Percentiles rank a stretch among this genome's conserved stretches.
These are phyloP conservation scores for Urocitellus parryii DNA, from an alignment of 2,113 vertebrate species.

Conservation along the genomic window DNA sequence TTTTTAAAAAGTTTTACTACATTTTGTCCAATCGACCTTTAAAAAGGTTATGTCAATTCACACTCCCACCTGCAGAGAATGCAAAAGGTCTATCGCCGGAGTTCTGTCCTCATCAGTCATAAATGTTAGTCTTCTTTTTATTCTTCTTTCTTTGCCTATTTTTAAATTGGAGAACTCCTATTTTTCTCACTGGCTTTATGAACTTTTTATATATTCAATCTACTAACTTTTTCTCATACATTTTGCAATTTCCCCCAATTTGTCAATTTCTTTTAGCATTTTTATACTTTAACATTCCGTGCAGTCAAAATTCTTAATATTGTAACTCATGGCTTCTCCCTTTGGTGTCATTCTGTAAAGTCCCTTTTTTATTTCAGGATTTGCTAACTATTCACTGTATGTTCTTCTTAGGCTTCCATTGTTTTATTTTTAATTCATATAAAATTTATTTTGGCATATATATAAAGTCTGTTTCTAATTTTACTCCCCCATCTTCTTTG, in stretches of 20 bases:
- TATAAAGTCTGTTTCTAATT: constrained; percentile 1
- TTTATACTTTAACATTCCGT: background rate
- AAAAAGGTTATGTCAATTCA: constrained; percentile 74
- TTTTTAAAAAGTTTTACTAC: constrained; percentile 67
- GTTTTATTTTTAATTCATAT: background rate
- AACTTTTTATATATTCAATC: background rate
- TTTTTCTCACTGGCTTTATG: constrained; percentile 44
- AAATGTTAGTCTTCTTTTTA: background rate
- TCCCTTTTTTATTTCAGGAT: background rate
- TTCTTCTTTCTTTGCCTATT: constrained; percentile 12
- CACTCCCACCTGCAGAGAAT: constrained; percentile 66
- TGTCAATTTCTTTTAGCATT: constrained; percentile 27
- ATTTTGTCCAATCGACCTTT: constrained; percentile 77
- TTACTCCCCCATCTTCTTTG: background rate
- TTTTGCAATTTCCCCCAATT: background rate
- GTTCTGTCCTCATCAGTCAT: background rate
- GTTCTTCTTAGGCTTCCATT: background rate
- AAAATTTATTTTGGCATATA: constrained; percentile 18
- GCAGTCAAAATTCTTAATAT: constrained; percentile 8
- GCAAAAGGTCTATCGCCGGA: constrained; percentile 20
- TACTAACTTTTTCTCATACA: background rate
- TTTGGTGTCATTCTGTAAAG: background rate
- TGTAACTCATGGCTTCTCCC: constrained; percentile 35
- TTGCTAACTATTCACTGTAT: background rate
- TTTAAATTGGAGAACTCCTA: constrained; percentile 46